Percentiles rank a stretch among this genome's conserved stretches.
phyloP scores from a whole-genome alignment of 2,113 vertebrate species.

The Podiceps cristatus region DNA sequence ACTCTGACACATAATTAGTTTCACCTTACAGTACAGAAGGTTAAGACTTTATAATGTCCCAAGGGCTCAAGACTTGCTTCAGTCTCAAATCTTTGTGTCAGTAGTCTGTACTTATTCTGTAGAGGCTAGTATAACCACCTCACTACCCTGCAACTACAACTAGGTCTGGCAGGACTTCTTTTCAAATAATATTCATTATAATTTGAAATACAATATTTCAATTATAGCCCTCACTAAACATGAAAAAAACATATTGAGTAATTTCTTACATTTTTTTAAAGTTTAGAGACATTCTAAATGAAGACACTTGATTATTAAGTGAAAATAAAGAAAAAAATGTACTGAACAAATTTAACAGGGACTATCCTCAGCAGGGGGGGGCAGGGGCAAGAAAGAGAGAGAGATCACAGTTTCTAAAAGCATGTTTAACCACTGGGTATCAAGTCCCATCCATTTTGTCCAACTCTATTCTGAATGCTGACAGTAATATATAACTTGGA shows the following conservation, averaged over 20 bases:
- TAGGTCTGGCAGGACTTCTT: neutral
- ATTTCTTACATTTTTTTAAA: neutral
- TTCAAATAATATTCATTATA: neutral
- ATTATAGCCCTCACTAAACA: neutral
- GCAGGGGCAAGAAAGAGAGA: no score
- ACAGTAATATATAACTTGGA: neutral
- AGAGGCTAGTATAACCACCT: neutral
- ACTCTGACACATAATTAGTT: conserved; percentile 24
- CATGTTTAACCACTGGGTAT: neutral
- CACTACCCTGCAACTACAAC: neutral
- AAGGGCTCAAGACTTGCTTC: neutral
- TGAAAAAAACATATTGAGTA: fast-evolving
- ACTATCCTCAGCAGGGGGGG: neutral
- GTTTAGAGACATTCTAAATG: neutral
- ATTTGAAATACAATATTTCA: neutral
- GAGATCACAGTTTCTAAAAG: neutral
- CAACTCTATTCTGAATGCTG: neutral
- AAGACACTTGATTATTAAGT: neutral
- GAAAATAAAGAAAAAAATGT: neutral
- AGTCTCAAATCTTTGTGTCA: neutral
- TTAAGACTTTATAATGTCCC: conserved; percentile 5
- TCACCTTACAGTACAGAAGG: conserved; percentile 13
- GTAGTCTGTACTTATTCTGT: neutral
- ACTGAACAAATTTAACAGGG: neutral
- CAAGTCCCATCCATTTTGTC: neutral